Evolutionary conservation across 1,140 invertebrate genomes (phyloP).

Genomic region (Nasonia vitripennis): DNA sequence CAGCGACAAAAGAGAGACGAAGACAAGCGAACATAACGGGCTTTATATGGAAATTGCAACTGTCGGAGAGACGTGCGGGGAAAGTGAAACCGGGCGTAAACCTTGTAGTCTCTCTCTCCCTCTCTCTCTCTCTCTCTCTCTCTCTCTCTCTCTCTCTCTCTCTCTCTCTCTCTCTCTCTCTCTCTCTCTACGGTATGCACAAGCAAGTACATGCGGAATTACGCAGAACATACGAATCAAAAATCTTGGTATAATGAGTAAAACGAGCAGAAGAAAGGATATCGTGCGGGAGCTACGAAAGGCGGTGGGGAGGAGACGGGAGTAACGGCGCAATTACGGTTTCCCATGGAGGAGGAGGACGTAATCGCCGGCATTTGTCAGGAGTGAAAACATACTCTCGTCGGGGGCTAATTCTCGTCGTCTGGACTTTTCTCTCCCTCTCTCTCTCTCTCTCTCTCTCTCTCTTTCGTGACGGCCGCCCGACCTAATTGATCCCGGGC

Average conservation of each 20-base stretch:
- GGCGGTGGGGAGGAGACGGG: constrained; percentile 32
- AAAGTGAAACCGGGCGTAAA: not conserved
- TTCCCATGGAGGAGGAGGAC: constrained; percentile 57
- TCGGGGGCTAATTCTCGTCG: not conserved
- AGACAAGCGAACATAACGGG: not conserved
- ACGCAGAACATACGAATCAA: not conserved
- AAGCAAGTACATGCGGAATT: not conserved
- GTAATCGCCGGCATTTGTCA: constrained; percentile 65
- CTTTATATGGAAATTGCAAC: not conserved
- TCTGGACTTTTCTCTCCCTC: no score
- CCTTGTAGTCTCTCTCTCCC: not conserved
- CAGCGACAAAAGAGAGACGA: not conserved
- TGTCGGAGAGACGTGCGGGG: not conserved
- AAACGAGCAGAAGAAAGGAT: no score
- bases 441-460: not conserved
- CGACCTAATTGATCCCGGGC: constrained; percentile 4
- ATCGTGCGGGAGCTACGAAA: constrained; percentile 52
- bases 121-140: no score
- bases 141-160: no score
- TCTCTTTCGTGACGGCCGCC: not conserved
- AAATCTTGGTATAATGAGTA: not conserved
- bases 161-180: no score
- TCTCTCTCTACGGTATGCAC: not conserved
- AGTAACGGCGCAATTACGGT: constrained; percentile 62
- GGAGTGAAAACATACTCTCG: constrained; percentile 58